Conservation (phyloP, 2,113 vertebrate genomes). For the Connochaetes taurinus region DNA sequence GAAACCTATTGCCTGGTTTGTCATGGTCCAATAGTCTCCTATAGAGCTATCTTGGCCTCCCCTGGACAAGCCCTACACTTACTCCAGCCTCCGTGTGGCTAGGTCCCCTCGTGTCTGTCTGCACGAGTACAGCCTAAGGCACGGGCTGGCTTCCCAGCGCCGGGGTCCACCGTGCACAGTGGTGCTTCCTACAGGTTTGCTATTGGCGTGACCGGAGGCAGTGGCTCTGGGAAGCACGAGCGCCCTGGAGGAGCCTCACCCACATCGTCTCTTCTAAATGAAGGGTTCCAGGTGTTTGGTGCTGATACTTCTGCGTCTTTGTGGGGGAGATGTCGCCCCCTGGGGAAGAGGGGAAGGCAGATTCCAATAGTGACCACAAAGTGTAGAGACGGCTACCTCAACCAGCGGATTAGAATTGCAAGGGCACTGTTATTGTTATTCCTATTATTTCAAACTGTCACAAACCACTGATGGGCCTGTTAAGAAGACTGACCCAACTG, state of each 20-base stretch:
- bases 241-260: background rate
- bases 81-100: background rate
- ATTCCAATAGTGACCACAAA: background rate
- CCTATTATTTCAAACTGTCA: background rate
- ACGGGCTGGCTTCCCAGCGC: background rate
- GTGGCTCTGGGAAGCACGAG: background rate
- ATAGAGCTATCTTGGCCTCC: background rate
- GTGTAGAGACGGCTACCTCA: background rate
- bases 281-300: background rate
- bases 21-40: background rate
- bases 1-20: background rate
- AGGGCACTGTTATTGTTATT: background rate
- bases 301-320: background rate
- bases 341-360: background rate
- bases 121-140: background rate
- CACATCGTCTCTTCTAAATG: background rate
- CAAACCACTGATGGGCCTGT: background rate
- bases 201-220: background rate
- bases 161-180: fast-evolving
- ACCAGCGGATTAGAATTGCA: background rate
- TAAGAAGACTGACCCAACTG: background rate
- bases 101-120: background rate
- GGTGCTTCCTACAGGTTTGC: background rate
- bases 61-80: background rate
- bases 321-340: background rate